These are phyloP conservation scores for Notodonta dromedarius DNA, from an alignment of 2,888 invertebrate genomes.

Conservation along the genomic window DNA sequence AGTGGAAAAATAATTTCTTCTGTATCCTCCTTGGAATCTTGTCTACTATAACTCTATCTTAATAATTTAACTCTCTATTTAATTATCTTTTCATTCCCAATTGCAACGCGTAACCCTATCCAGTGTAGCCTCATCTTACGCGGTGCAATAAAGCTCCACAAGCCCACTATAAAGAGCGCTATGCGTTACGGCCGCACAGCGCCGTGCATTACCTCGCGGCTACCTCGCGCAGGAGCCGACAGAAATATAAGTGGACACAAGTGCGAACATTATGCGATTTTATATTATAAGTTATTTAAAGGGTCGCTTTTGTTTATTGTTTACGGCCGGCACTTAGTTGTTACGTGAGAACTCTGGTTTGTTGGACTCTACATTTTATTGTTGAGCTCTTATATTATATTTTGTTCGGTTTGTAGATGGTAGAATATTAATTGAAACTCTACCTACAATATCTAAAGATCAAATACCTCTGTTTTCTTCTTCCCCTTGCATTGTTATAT, in stretches of 20 bases:
- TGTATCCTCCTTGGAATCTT: too few species aligned
- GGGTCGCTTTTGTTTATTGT: conserved; percentile 2
- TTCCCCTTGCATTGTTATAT: too few species aligned
- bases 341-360: background rate
- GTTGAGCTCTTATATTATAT: too few species aligned
- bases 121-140: conserved; percentile 31
- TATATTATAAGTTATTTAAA: conserved; percentile 34
- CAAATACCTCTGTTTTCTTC: too few species aligned
- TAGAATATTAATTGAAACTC: too few species aligned
- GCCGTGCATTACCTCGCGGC: conserved; percentile 34
- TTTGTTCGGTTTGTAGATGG: too few species aligned
- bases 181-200: conserved; percentile 52
- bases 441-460: too few species aligned
- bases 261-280: conserved; percentile 44
- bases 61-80: background rate
- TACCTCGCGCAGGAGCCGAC: conserved; percentile 44
- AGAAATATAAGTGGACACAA: conserved; percentile 48
- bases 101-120: conserved; percentile 4
- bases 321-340: background rate
- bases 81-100: background rate
- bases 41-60: too few species aligned
- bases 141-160: conserved; percentile 53
- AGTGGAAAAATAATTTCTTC: too few species aligned
- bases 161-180: conserved; percentile 50
- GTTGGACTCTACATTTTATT: background rate